Conservation (phyloP, 1,140 invertebrate species). For the Coelopa frigida region DNA sequence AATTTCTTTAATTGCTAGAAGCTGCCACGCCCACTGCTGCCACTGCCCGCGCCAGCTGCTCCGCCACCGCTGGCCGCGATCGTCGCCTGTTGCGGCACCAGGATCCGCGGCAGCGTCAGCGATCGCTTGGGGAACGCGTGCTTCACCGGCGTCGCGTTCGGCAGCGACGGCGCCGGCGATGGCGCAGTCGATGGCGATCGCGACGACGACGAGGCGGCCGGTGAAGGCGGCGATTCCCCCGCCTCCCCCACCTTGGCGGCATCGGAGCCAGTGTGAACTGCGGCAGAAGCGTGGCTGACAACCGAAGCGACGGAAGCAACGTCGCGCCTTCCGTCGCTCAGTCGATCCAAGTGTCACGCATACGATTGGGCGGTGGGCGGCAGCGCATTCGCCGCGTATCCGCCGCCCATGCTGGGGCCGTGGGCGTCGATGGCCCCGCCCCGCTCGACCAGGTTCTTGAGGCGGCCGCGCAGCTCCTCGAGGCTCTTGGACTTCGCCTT, state of each 20-base stretch:
- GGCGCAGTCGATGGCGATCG: not conserved
- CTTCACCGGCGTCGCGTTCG: conserved; percentile 12
- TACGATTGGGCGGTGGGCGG: conserved; percentile 41
- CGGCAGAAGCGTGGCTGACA: no score
- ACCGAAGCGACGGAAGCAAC: no score
- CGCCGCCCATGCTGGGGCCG: conserved; percentile 10
- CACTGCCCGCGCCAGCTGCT: conserved; percentile 8
- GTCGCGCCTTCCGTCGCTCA: no score
- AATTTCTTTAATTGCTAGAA: conserved; percentile 45
- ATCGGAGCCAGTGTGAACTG: no score
- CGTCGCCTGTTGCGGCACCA: conserved; percentile 24
- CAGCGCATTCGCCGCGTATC: conserved; percentile 29
- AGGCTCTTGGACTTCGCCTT: conserved; percentile 83
- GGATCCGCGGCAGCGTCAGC: conserved; percentile 32
- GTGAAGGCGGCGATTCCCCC: no score
- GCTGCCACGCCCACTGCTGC: conserved; percentile 23
- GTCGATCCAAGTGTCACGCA: conserved; percentile 41
- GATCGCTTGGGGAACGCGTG: conserved; percentile 33
- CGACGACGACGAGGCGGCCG: no score
- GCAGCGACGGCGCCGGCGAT: not conserved
- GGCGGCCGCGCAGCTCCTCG: conserved; percentile 70
- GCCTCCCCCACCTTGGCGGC: no score
- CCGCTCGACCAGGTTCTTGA: conserved; percentile 78
- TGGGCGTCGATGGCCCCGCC: conserved; percentile 35
- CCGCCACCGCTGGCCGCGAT: conserved; percentile 16